Evolutionary conservation across 2,888 invertebrate species (phyloP).

Genomic region (Pseudoips prasinana): DNA sequence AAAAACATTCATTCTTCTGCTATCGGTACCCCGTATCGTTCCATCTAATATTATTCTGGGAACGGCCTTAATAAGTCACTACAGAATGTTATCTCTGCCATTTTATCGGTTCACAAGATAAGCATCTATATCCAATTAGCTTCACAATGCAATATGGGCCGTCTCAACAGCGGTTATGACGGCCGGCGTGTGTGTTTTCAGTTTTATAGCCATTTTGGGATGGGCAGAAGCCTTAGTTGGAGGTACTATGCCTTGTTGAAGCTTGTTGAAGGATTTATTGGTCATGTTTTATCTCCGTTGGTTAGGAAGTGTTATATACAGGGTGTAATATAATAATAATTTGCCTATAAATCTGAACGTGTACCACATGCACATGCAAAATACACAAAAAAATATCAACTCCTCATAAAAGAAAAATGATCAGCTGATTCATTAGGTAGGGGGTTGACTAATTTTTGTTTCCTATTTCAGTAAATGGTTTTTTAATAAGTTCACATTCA

Average conservation of each 20-base stretch:
- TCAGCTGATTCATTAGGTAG: too few relatives aligned
- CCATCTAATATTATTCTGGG: conserved; percentile 83
- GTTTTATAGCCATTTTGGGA: conserved; percentile 29
- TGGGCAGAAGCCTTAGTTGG: conserved; percentile 5
- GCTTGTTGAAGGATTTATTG: too few relatives aligned
- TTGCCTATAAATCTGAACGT: too few relatives aligned
- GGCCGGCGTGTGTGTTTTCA: conserved; percentile 44
- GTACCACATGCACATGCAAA: too few relatives aligned
- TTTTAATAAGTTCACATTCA: too few relatives aligned
- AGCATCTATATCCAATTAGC: conserved; percentile 82
- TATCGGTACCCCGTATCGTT: conserved; percentile 62
- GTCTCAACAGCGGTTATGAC: conserved; percentile 70
- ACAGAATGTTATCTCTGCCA: conserved; percentile 83
- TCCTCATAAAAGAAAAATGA: too few relatives aligned
- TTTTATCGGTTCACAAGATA: conserved; percentile 78
- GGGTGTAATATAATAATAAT: too few relatives aligned
- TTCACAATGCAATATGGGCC: conserved; percentile 79
- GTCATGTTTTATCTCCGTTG: too few relatives aligned
- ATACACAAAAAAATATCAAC: too few relatives aligned
- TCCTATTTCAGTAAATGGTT: too few relatives aligned
- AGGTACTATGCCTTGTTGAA: not conserved
- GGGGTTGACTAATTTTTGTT: too few relatives aligned
- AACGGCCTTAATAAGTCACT: conserved; percentile 83
- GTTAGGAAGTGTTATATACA: too few relatives aligned
- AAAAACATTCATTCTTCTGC: conserved; percentile 43